A percentile compares a stretch with the other conserved stretches of the same genome.
Evolutionary conservation across 64 coral and sea anemone species (phyloP).

Genomic region (Stichodactyla mertensii): DNA sequence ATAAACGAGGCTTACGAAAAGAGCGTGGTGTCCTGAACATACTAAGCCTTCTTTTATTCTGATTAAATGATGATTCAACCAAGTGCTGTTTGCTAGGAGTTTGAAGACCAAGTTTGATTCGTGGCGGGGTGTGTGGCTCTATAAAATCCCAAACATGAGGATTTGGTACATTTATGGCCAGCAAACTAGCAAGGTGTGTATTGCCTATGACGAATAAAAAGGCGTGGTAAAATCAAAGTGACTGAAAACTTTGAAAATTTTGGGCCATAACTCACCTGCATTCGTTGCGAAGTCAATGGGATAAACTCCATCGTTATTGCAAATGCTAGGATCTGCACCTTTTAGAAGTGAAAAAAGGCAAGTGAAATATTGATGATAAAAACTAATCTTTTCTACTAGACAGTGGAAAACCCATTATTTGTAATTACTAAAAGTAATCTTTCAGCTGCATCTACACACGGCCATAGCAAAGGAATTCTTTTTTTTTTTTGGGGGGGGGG

Average conservation of each 20-base stretch:
- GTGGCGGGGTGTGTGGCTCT: slow-evolving; percentile 80
- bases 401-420: no score
- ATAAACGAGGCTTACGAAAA: not conserved
- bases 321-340: slow-evolving; percentile 78
- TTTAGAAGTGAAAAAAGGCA: not conserved
- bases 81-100: slow-evolving; percentile 74
- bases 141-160: slow-evolving; percentile 77
- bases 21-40: slow-evolving; percentile 22
- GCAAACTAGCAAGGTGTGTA: slow-evolving; percentile 48
- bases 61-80: slow-evolving; percentile 59
- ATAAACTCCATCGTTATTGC: slow-evolving; percentile 76
- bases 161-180: slow-evolving; percentile 64
- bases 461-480: no score
- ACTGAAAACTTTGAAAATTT: not conserved
- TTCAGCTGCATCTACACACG: no score
- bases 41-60: slow-evolving; percentile 20
- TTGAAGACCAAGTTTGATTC: slow-evolving; percentile 79
- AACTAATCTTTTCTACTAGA: not conserved
- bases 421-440: no score
- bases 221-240: not conserved
- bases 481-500: no score
- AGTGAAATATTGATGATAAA: not conserved
- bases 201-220: slow-evolving; percentile 29
- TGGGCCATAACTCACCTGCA: slow-evolving; percentile 42
- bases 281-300: slow-evolving; percentile 83